Evolutionary conservation across 2,888 invertebrate genomes (phyloP), one percentile per base, ranked within the genome.

Genomic region (Allolobophora icterica): DNA sequence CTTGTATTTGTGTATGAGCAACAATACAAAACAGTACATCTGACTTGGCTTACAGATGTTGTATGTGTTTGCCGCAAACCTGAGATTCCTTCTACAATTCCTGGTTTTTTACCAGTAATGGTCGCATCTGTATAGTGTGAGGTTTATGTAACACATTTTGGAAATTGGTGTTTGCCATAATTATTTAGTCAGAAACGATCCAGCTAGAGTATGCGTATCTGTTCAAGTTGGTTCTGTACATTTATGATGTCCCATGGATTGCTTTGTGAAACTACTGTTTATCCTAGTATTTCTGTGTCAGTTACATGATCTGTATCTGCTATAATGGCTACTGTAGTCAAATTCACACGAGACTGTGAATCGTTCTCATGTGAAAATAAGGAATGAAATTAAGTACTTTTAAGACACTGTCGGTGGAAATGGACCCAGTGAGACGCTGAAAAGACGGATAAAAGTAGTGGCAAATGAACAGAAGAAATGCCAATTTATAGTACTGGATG

Each of bases 21-120:
- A n/a, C 71, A 71, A n/a, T 71, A n/a, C n/a, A 71, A 71, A 71
- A n/a, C 71, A 13, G 71, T n/a, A n/a, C 71, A 71, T 71, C 71
- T n/a, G 71, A n/a, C 71, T n/a, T 71, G 71, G 71, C 71, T 71
- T n/a, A 30, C 71, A 71, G n/a, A 24, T 52, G 52, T 52, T 52
- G 24, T 52, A 11, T 52, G 24, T 52, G n/a, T 30, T 71, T n/a
- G 71, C 30, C n/a, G n/a, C n/a, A n/a, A 71, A n/a, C n/a, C 11
- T 24, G 71, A 71, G 71, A 71, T 71, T 71, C 71, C 52, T 71
- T 71, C 71, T n/a, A n/a, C 30, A 1, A 13, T 71, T n/a, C 13
- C 30, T 71, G 71, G 71, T 30, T 71, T 30, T 30, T 8, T 17
- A 71, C 71, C n/a, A 71, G 30, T n/a, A n/a, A n/a, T 52, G 52